Conservation (phyloP, 2,113 vertebrate species). For the Tychaedon coryphoeus region DNA sequence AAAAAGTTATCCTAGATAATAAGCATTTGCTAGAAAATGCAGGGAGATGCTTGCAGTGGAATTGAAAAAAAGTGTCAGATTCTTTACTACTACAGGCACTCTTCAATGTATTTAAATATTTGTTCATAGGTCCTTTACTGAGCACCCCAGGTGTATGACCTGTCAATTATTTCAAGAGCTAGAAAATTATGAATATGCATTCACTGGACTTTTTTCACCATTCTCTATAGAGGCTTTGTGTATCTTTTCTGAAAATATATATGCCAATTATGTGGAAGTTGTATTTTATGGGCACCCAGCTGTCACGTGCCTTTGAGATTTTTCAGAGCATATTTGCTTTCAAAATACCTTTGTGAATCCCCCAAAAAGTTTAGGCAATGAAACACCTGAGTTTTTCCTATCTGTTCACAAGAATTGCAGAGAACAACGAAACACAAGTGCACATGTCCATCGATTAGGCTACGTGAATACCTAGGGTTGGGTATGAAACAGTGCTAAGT, state of each 20-base stretch:
- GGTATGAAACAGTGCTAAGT: neutral
- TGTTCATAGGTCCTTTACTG: neutral
- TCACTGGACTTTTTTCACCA: neutral
- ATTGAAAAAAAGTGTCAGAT: neutral
- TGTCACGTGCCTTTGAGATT: neutral
- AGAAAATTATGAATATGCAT: neutral
- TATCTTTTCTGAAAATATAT: neutral
- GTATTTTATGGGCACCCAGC: neutral
- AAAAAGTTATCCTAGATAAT: neutral
- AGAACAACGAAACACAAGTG: neutral
- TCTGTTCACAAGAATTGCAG: neutral
- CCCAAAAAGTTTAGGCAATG: neutral
- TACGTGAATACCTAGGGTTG: neutral
- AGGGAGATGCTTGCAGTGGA: neutral
- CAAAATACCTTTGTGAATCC: neutral
- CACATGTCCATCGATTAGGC: rapidly evolving
- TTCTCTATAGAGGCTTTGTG: neutral
- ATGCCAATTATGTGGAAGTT: neutral
- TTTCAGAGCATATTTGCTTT: neutral
- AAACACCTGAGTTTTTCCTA: neutral
- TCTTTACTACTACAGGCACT: neutral
- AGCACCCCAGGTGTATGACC: neutral
- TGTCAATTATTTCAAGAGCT: neutral
- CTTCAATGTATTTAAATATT: neutral
- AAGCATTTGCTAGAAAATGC: neutral